Percentiles rank a stretch among this genome's conserved stretches.
These are phyloP conservation scores for Bugula neritina DNA, from an alignment of 2,888 invertebrate species.

Conservation along the genomic window DNA sequence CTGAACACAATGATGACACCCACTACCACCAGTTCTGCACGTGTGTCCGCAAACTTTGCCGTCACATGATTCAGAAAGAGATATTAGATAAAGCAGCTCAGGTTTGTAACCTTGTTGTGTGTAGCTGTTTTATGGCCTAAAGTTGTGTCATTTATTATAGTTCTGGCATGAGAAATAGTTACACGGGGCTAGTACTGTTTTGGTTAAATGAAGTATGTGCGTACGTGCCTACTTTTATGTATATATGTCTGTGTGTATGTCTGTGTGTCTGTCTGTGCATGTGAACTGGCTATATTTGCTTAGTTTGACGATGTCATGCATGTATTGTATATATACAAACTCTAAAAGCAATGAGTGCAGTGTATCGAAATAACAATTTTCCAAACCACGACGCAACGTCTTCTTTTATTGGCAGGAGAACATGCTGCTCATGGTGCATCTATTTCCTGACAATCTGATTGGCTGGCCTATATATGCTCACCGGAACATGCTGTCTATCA, in stretches of 20 bases:
- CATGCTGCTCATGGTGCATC: constrained; percentile 16
- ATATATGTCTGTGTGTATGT: neutral
- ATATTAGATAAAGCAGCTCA: constrained; percentile 3
- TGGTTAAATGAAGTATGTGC: neutral
- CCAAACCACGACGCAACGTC: no score
- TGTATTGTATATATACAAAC: no score
- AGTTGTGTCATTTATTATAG: no score
- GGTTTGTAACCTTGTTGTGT: no score
- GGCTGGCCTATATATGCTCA: constrained; percentile 74
- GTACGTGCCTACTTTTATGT: neutral
- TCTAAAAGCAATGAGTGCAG: no score
- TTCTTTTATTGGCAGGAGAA: neutral
- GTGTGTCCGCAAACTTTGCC: neutral
- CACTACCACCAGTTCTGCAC: constrained; percentile 15
- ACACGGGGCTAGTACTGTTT: no score
- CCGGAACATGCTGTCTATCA: constrained; percentile 70
- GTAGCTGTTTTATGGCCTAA: no score
- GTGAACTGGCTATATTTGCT: neutral
- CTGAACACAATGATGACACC: neutral
- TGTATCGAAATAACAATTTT: no score
- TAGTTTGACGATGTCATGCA: no score
- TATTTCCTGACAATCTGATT: constrained; percentile 27
- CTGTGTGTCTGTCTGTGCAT: neutral
- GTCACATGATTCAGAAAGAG: constrained; percentile 5
- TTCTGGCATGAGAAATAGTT: no score